Conservation (phyloP, 2,888 invertebrate species). For the Drosophila maculinotata region DNA sequence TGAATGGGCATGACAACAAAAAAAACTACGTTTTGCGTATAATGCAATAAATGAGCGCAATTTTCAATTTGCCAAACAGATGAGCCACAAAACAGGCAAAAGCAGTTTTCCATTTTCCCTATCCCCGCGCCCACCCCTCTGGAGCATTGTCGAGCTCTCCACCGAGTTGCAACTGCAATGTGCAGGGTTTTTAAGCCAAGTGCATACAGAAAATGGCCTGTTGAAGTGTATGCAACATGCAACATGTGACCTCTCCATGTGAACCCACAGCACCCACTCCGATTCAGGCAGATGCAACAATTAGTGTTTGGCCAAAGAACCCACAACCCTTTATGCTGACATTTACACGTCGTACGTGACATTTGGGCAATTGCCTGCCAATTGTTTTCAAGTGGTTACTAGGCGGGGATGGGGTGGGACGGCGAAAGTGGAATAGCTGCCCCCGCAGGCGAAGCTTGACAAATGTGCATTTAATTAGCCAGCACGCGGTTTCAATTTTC, state of each 20-base stretch:
- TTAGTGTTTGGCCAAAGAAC: constrained; percentile 52
- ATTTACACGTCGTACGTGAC: constrained; percentile 73
- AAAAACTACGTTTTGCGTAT: constrained; percentile 42
- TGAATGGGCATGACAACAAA: constrained; percentile 53
- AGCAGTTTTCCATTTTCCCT: constrained; percentile 10
- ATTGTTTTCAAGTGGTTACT: constrained; percentile 54
- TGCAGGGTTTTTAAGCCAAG: constrained; percentile 52
- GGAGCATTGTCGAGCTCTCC: background rate
- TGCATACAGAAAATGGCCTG: constrained; percentile 44
- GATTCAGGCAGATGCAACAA: constrained; percentile 55
- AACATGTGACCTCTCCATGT: constrained; percentile 37
- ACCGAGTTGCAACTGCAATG: constrained; percentile 23
- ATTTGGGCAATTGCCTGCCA: constrained; percentile 70
- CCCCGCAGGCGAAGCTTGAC: constrained; percentile 61
- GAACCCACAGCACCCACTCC: too few species aligned
- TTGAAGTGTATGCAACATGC: constrained; percentile 61
- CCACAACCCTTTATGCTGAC: constrained; percentile 39
- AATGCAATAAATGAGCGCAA: constrained; percentile 76
- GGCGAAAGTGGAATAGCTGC: constrained; percentile 1
- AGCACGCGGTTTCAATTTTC: constrained; percentile 43
- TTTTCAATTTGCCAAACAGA: constrained; percentile 75
- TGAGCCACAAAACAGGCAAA: constrained; percentile 67
- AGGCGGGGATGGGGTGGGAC: background rate
- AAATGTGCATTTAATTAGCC: constrained; percentile 77
- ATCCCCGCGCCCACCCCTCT: background rate